Conservation (phyloP, 1,140 invertebrate genomes). For the Drosophila nebulosa region DNA sequence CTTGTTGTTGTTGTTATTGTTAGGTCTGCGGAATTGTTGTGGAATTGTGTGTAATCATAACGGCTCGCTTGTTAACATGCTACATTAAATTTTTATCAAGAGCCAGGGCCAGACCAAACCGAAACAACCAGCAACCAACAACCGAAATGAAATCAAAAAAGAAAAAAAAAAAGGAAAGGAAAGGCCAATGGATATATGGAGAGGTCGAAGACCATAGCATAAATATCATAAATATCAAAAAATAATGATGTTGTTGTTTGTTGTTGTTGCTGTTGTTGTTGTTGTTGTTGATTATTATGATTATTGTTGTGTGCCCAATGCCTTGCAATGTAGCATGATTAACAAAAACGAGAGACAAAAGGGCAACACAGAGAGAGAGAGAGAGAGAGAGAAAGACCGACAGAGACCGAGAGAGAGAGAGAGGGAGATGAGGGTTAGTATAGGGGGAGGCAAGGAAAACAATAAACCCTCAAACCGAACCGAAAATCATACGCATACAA, state of each 20-base stretch:
- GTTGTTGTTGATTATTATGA: constrained; percentile 64
- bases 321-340: constrained; percentile 74
- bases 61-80: constrained; percentile 78
- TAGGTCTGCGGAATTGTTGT: constrained; percentile 10
- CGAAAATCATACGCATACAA: constrained; percentile 61
- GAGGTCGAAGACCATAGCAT: constrained; percentile 30
- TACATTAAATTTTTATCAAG: constrained; percentile 80
- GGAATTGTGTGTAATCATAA: constrained; percentile 66
- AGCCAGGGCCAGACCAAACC: constrained; percentile 31
- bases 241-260: constrained; percentile 75
- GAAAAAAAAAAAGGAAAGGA: not conserved
- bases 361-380: not conserved
- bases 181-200: constrained; percentile 2
- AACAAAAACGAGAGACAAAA: constrained; percentile 35
- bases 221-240: constrained; percentile 73
- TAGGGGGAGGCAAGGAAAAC: constrained; percentile 6
- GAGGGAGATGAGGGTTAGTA: not conserved
- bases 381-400: not conserved
- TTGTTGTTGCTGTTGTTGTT: constrained; percentile 45
- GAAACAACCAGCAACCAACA: not conserved
- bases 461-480: constrained; percentile 32
- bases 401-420: not conserved
- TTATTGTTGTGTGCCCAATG: constrained; percentile 65
- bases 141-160: not conserved
- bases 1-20: constrained; percentile 30